Evolutionary conservation across 2,113 vertebrate genomes (phyloP).

Genomic region (Oxyura jamaicensis): DNA sequence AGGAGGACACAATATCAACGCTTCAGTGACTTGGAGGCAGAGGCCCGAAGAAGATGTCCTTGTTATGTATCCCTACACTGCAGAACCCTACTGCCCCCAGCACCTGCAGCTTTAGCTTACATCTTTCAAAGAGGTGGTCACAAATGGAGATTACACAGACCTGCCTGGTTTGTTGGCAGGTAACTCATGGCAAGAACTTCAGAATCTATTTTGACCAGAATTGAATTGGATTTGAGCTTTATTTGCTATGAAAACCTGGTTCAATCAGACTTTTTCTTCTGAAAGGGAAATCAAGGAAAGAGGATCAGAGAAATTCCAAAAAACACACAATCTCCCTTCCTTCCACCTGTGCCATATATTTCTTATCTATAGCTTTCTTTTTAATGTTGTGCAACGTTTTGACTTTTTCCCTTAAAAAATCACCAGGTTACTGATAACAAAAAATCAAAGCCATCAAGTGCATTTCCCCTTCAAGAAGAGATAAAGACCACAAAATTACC

Average conservation of each 20-base stretch:
- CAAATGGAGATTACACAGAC: background rate
- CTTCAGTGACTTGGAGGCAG: background rate
- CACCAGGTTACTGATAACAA: background rate
- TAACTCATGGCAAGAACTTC: background rate
- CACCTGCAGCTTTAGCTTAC: background rate
- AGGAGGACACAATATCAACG: background rate
- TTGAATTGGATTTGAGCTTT: background rate
- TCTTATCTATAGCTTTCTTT: background rate
- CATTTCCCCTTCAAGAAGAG: background rate
- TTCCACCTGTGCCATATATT: background rate
- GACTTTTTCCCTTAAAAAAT: background rate
- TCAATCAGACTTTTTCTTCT: background rate
- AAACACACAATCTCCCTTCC: background rate
- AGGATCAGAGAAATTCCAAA: background rate
- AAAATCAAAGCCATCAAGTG: background rate
- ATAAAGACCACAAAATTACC: constrained; percentile 25
- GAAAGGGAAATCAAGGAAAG: too few species aligned
- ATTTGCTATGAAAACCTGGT: background rate
- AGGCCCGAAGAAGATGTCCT: background rate
- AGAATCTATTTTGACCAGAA: background rate
- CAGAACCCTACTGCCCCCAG: background rate
- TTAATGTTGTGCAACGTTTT: background rate
- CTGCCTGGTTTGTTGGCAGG: background rate
- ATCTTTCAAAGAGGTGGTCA: background rate
- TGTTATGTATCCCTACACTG: background rate